Conservation (phyloP, 2,113 vertebrate genomes). For the Cygnus buccinator region DNA sequence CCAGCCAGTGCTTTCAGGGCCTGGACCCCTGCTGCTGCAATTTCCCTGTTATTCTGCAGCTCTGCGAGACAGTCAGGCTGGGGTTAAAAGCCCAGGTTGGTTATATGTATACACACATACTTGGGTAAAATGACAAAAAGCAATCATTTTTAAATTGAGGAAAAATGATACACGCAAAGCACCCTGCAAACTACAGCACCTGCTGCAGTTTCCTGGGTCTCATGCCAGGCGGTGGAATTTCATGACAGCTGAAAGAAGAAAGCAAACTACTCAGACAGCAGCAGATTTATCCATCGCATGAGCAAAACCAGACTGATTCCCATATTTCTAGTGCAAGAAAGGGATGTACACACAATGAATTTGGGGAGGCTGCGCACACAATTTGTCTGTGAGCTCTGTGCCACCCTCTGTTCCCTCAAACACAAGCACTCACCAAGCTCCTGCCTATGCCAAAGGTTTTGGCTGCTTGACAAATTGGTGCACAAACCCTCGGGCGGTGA, state of each 20-base stretch:
- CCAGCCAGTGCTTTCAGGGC: not conserved
- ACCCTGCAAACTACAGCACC: not conserved
- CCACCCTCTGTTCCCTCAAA: not conserved
- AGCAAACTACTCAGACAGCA: not conserved
- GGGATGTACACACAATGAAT: not conserved
- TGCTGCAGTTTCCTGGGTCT: not conserved
- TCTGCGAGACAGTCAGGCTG: not conserved
- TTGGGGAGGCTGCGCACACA: fast-evolving
- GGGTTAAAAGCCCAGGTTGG: not conserved
- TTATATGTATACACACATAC: fast-evolving
- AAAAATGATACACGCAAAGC: not conserved
- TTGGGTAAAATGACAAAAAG: not conserved
- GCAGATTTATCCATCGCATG: fast-evolving
- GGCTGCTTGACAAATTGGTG: not conserved
- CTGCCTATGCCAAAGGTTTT: not conserved
- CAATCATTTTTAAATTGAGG: not conserved
- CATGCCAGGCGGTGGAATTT: not conserved
- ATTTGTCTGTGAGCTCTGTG: not conserved
- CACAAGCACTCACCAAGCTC: not conserved
- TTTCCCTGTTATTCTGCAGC: not conserved
- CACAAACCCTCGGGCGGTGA: not conserved
- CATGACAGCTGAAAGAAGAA: not conserved
- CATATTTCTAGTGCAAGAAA: not conserved
- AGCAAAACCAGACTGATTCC: not conserved
- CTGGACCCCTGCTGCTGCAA: not conserved